A percentile compares a stretch with the other conserved stretches of the same genome.
Evolutionary conservation across 2,888 invertebrate genomes (phyloP).

Genomic region (Magallana nippona): DNA sequence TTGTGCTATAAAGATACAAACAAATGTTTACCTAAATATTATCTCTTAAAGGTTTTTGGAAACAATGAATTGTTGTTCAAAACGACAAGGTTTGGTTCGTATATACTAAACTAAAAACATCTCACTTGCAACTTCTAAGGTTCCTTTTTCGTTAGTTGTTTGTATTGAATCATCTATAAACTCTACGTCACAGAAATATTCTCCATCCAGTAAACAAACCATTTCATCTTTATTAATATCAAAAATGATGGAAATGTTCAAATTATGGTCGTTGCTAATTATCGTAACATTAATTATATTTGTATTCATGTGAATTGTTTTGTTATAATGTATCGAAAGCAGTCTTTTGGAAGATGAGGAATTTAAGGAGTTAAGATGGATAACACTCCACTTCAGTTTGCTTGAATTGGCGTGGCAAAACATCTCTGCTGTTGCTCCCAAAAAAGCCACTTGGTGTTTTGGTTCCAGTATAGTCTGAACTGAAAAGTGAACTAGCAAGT

Average conservation of each 20-base stretch:
- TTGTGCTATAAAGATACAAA: too few species aligned
- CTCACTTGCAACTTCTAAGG: too few species aligned
- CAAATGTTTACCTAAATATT: too few species aligned
- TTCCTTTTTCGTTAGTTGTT: too few species aligned
- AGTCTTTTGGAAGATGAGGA: not conserved
- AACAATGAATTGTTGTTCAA: too few species aligned
- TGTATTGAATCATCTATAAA: too few species aligned
- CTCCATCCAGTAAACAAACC: too few species aligned
- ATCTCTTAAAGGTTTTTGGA: too few species aligned
- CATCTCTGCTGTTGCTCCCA: conserved; percentile 1
- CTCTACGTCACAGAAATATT: too few species aligned
- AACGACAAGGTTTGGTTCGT: too few species aligned
- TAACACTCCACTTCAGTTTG: not conserved
- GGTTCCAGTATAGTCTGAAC: not conserved
- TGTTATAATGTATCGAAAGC: not conserved
- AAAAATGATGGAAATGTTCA: not conserved
- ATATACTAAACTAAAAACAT: too few species aligned
- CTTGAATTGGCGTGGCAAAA: not conserved
- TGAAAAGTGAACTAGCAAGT: not conserved
- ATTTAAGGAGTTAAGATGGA: not conserved
- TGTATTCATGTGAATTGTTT: not conserved
- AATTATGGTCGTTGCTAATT: not conserved
- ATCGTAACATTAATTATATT: not conserved
- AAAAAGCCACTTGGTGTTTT: not conserved
- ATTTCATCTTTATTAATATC: too few species aligned